Base-by-base conservation (phyloP, 1,140 invertebrate species). In the Trichonephila clavipes region DNA sequence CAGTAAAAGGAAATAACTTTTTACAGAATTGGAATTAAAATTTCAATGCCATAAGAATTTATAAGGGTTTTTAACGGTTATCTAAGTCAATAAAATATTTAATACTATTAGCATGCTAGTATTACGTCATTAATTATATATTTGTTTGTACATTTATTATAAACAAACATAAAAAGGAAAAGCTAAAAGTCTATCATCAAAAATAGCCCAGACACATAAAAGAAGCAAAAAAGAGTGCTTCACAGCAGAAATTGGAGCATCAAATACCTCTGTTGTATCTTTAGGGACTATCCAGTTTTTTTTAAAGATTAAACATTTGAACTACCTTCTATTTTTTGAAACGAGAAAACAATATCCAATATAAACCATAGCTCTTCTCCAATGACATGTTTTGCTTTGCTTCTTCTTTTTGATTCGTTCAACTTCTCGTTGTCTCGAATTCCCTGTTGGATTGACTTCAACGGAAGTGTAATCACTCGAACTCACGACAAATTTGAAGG, bases 401-500 rank as follows among this genome's bases (percentile, higher is more conserved):
- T 83, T 59, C 51, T 24, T 83, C n/a, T 28, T 59, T 7, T 51
- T 59, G 21, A n/a, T 10, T 83, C 28, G 24, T n/a, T 83, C 44
- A 51, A 83, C 72, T 6, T 19, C 24, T 40, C 28, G 28, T 77
- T 77, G 72, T 77, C 34, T 77, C 34, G 72, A 77, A 77, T 34
- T 77, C 72, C 82, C 82, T 24, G 12, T 19, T 18, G n/a, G 51
- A 24, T 83, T 83, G 44, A 83, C 51, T 83, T 83, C 82, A n/a
- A 83, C 40, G 21, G 19, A 83, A 83, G 82, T 58, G 82, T 59
- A 83, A 83, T 83, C 82, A 83, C 24, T 51, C 82, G 82, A 12
- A 8, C 24, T 51, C 28, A 44, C 82, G 51, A 83, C 40, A 83
- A 83, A 83, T 51, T 59, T 24, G 21, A 51, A n/a, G 44, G n/a